Percentiles rank a stretch among this genome's conserved stretches.
These are phyloP conservation scores for Brachyhypopomus gauderio DNA, from an alignment of 2,113 vertebrate genomes.

Conservation along the genomic window DNA sequence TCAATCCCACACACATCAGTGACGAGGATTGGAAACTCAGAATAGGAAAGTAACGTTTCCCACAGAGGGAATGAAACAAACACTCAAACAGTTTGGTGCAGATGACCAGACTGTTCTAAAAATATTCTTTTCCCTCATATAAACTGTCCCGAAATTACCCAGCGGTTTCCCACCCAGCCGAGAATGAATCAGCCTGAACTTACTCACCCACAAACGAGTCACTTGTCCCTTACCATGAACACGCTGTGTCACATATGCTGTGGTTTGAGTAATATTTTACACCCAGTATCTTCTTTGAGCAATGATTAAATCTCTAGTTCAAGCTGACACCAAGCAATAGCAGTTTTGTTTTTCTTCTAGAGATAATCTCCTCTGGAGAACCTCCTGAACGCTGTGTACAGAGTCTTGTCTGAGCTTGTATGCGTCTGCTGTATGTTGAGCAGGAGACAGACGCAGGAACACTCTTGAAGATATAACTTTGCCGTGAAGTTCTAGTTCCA, in stretches of 20 bases:
- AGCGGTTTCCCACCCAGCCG: slow-evolving; percentile 15
- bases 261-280: neutral
- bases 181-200: slow-evolving; percentile 42
- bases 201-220: slow-evolving; percentile 61
- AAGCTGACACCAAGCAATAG: neutral
- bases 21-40: neutral
- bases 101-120: slow-evolving; percentile 23
- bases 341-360: too few relatives aligned
- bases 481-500: slow-evolving; percentile 28
- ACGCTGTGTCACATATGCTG: neutral
- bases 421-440: neutral
- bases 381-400: neutral
- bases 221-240: slow-evolving; percentile 25
- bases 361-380: slow-evolving; percentile 1
- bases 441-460: slow-evolving; percentile 1
- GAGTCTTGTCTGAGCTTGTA: slow-evolving; percentile 1
- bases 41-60: neutral
- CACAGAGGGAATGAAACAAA: slow-evolving; percentile 27
- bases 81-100: neutral
- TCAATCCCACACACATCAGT: slow-evolving; percentile 12
- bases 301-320: neutral
- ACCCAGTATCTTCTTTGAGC: slow-evolving; percentile 17
- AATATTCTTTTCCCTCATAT: slow-evolving; percentile 16
- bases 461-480: slow-evolving; percentile 4
- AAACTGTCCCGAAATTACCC: slow-evolving; percentile 30